Conservation (phyloP, 2,888 invertebrate species). For the Lithophane ornitopus region DNA sequence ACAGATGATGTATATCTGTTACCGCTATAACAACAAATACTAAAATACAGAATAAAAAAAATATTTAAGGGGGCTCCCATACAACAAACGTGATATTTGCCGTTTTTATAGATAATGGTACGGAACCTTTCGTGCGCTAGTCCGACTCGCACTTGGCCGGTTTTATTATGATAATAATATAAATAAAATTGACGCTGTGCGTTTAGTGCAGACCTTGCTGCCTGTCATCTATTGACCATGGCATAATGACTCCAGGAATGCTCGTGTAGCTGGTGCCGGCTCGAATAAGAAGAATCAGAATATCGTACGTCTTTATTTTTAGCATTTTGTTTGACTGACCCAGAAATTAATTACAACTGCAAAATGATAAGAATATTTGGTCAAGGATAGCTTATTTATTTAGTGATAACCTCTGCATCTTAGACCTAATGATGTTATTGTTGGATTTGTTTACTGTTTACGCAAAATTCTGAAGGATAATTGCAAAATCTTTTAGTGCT, state of each 20-base stretch:
- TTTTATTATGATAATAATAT: too few relatives aligned
- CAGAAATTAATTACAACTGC: constrained; percentile 39
- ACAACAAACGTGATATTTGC: too few relatives aligned
- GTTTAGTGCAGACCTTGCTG: too few relatives aligned
- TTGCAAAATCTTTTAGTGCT: not conserved
- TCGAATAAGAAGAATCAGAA: too few relatives aligned
- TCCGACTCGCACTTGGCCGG: too few relatives aligned
- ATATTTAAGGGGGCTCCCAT: too few relatives aligned
- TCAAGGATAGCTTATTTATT: constrained; percentile 44
- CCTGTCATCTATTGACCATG: not conserved
- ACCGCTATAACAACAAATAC: too few relatives aligned
- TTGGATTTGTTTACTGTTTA: constrained; percentile 30
- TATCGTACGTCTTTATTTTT: constrained; percentile 9
- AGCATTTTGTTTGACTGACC: constrained; percentile 26
- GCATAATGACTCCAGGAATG: not conserved
- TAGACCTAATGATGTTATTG: constrained; percentile 4
- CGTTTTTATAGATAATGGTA: too few relatives aligned
- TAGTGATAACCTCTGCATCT: constrained; percentile 42
- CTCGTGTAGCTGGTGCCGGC: not conserved
- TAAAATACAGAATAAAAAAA: too few relatives aligned
- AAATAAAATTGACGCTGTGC: too few relatives aligned
- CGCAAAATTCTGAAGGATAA: not conserved
- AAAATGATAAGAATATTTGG: constrained; percentile 37
- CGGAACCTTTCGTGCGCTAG: too few relatives aligned
- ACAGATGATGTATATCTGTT: too few relatives aligned